Conservation (phyloP, 2,888 invertebrate species). For the Pristionchus mayeri region DNA sequence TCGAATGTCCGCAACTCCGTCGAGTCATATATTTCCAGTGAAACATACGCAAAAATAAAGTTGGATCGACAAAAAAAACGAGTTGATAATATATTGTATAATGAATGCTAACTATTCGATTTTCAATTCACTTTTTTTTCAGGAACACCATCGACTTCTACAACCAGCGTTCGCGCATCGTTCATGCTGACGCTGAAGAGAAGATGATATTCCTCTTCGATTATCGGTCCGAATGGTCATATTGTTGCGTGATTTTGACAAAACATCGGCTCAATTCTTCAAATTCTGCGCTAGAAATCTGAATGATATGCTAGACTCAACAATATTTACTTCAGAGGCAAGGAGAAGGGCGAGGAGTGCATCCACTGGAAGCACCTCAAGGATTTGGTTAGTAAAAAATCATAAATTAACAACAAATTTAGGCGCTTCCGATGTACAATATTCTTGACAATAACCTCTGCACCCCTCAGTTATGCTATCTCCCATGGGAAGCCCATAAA, state of each 20-base stretch:
- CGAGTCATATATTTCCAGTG: too few relatives aligned
- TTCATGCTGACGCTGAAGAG: slow-evolving; percentile 62
- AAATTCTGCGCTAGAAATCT: too few relatives aligned
- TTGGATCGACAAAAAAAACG: too few relatives aligned
- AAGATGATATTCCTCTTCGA: slow-evolving; percentile 52
- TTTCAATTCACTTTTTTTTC: too few relatives aligned
- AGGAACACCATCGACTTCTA: slow-evolving; percentile 60
- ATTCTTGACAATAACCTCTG: neutral
- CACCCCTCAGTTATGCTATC: slow-evolving; percentile 2
- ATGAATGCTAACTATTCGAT: too few relatives aligned
- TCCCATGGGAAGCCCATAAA: slow-evolving; percentile 8
- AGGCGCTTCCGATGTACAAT: too few relatives aligned
- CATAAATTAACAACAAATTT: too few relatives aligned
- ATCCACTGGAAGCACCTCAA: slow-evolving; percentile 56
- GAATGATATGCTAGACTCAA: neutral
- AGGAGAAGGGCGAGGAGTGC: slow-evolving; percentile 41
- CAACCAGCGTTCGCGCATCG: slow-evolving; percentile 62
- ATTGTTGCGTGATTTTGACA: neutral
- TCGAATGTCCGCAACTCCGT: too few relatives aligned
- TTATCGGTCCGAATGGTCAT: slow-evolving; percentile 9
- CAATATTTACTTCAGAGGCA: slow-evolving; percentile 50
- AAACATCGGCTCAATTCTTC: too few relatives aligned
- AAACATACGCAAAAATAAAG: slow-evolving; percentile 52
- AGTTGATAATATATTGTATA: too few relatives aligned
- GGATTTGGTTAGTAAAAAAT: slow-evolving; percentile 52